phyloP scores from a whole-genome alignment of 2,113 vertebrate species.

The Hemiscyllium ocellatum region DNA sequence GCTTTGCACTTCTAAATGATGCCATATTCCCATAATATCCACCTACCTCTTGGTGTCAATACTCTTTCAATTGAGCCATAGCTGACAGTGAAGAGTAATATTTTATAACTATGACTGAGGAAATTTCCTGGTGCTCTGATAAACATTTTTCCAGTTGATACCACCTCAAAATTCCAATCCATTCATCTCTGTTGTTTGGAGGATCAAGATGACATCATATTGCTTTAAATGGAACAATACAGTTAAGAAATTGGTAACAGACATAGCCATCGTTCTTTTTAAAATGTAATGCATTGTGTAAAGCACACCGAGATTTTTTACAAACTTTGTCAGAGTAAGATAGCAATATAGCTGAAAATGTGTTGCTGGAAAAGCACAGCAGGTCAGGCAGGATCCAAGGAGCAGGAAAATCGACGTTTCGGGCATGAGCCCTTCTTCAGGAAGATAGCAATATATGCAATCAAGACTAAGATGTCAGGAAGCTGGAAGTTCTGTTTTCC shows the following conservation, averaged over 20 bases:
- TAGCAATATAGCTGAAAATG: not conserved
- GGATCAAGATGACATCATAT: not conserved
- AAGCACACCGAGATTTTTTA: not conserved
- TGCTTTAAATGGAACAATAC: not conserved
- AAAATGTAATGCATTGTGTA: not conserved
- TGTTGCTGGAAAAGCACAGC: too few species aligned
- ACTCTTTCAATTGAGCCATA: not conserved
- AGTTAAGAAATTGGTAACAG: not conserved
- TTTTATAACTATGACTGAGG: not conserved
- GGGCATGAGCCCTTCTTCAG: too few species aligned
- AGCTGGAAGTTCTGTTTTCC: not conserved
- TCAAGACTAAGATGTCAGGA: not conserved
- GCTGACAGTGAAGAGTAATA: not conserved
- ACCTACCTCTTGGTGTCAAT: not conserved
- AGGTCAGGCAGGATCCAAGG: too few species aligned
- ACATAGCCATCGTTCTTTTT: not conserved
- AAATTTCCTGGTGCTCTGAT: not conserved
- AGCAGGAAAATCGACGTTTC: too few species aligned
- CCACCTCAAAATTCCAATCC: not conserved
- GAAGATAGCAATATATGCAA: not conserved
- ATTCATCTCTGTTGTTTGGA: not conserved
- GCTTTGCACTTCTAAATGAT: too few species aligned
- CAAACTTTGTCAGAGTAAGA: not conserved
- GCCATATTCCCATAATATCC: too few species aligned
- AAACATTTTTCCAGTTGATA: not conserved